Base-by-base conservation (phyloP, 1,140 invertebrate genomes). In the Drosophila aff. region DNA sequence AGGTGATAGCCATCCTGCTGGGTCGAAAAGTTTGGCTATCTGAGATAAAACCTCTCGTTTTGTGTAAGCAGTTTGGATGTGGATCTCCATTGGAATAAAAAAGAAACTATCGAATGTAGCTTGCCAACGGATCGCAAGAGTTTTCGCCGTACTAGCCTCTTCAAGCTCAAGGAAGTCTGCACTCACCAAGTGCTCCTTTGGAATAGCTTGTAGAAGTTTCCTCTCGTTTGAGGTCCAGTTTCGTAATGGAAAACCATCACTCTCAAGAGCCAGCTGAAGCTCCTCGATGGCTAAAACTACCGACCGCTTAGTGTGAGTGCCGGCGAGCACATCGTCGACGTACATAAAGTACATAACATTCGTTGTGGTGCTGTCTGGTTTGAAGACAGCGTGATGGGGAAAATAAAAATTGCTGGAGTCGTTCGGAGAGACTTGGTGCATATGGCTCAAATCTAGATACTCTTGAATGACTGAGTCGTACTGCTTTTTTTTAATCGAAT, bases 101-200 rank as follows among this genome's bases (percentile, higher is more conserved):
- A 46, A 21, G 9, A 60, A 33, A 33, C 58, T 46, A 23, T 60
- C 9, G 3, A 13, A 33, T 16, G 58, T 60, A 8, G 26, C 28
- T 28, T 65, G 63, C 52, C 41, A 65, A 23, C 41, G 63, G 7
- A 58, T 65, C 8, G 52, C 41, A 4, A 65, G 13, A 46, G 52
- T 36, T 21, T 47, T 33, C 5, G 43, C n/a, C 1, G 4, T 47
- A 4, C 31, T 47, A 3, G 31, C 43, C 5, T 31, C 26, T 18
- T 52, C 49, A 10, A 18, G n/a, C 26, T 52, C 3, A n/a, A 31
- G 26, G 10, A 23, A 33, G 41, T 47, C 43, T 13, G 18, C 11
- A 46, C 26, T 16, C 11, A 47, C 9, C 16, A 31, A 15, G n/a
- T 61, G 10, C 5, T 60, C 31, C 13, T 18, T 58, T 26, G 28